These are phyloP conservation scores for Notarius lentiginosus DNA, from an alignment of 2,113 vertebrate genomes.

Conservation along the genomic window DNA sequence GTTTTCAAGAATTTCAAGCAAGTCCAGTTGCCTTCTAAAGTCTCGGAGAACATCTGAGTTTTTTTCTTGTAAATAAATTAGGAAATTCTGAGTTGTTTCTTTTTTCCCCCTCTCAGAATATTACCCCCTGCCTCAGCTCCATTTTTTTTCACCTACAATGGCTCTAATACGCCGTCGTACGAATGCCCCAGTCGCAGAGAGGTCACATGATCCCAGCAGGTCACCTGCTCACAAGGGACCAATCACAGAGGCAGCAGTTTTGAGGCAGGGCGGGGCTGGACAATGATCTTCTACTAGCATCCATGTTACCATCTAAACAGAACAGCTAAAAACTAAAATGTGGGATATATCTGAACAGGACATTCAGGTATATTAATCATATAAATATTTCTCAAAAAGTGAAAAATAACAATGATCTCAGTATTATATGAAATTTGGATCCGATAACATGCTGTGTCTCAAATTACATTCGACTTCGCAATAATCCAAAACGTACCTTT, in stretches of 20 bases:
- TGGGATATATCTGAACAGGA: background rate
- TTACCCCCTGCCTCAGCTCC: no score
- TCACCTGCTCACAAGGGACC: conserved; percentile 41
- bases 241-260: conserved; percentile 41
- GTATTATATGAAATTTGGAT: background rate
- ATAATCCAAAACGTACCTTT: background rate
- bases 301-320: background rate
- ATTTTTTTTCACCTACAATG: no score
- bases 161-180: no score
- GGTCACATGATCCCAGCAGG: conserved; percentile 53
- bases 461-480: background rate
- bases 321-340: background rate
- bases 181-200: conserved; percentile 27
- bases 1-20: no score
- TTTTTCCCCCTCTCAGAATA: no score
- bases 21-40: no score
- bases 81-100: no score
- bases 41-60: no score
- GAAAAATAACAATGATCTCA: background rate
- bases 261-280: conserved; percentile 20
- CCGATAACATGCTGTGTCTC: background rate
- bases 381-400: background rate
- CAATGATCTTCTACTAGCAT: background rate
- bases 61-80: no score
- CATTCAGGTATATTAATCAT: background rate